Conservation (phyloP, 2,888 invertebrate genomes). For the Amphipoea lucens region DNA sequence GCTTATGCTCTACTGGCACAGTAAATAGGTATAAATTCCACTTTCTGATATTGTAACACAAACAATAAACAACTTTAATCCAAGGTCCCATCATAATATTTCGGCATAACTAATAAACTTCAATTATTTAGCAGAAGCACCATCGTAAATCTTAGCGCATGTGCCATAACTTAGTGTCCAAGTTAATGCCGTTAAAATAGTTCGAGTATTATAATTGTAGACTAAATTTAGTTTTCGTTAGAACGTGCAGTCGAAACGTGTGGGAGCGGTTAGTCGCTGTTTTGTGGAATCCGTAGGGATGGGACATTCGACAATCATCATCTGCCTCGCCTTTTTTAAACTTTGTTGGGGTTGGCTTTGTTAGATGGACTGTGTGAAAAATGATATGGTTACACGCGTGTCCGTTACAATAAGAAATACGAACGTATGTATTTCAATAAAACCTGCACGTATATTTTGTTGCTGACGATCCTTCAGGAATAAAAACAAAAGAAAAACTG, state of each 20-base stretch:
- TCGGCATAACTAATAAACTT: slow-evolving; percentile 35
- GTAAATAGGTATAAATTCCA: background rate
- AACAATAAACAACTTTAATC: background rate
- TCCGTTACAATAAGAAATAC: too few relatives aligned
- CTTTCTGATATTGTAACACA: background rate
- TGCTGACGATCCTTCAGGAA: too few relatives aligned
- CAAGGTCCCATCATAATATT: slow-evolving; percentile 39
- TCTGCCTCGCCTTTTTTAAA: background rate
- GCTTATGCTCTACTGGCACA: background rate
- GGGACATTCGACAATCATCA: slow-evolving; percentile 10
- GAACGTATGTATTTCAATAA: too few relatives aligned
- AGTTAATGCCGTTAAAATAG: slow-evolving; percentile 53
- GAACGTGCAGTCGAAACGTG: slow-evolving; percentile 61
- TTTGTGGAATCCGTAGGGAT: slow-evolving; percentile 46
- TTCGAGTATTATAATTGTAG: slow-evolving; percentile 60
- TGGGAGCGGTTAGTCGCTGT: slow-evolving; percentile 48
- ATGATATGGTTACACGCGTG: background rate
- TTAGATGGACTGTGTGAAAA: background rate
- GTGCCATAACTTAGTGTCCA: slow-evolving; percentile 59
- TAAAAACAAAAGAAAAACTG: too few relatives aligned
- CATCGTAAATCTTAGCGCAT: slow-evolving; percentile 53
- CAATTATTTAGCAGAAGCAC: slow-evolving; percentile 49
- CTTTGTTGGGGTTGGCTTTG: too few relatives aligned
- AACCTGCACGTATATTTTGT: too few relatives aligned
- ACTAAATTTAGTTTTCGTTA: slow-evolving; percentile 42